Conservation (phyloP, 53 echinoderm and acorn worm genomes). For the Arbacia lixula region DNA sequence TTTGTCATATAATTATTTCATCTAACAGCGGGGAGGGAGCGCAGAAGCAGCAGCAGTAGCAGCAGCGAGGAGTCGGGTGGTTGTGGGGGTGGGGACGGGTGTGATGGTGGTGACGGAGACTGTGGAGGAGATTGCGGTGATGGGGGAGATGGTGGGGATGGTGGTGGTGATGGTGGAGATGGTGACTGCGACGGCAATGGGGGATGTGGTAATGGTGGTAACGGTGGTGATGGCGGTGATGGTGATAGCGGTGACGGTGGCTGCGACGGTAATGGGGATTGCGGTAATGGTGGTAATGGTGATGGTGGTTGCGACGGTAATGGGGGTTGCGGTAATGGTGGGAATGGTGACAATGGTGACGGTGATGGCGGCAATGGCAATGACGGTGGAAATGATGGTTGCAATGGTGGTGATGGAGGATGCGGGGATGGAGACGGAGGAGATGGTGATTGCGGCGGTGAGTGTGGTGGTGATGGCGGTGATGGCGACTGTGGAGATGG, state of each 20-base stretch:
- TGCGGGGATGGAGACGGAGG: background rate
- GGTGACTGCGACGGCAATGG: background rate
- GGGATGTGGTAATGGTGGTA: background rate
- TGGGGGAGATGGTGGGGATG: background rate
- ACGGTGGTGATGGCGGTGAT: background rate
- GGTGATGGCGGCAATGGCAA: background rate
- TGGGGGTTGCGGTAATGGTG: background rate
- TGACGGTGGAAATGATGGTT: background rate
- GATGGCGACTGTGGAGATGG: background rate
- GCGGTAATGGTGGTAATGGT: conserved; percentile 11
- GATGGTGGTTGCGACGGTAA: conserved; percentile 3
- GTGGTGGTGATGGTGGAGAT: conserved; percentile 1
- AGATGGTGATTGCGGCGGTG: background rate
- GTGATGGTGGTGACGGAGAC: background rate
- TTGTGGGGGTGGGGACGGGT: background rate
- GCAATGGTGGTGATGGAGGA: background rate
- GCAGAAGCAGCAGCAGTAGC: background rate
- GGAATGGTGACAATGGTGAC: background rate
- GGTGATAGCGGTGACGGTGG: background rate
- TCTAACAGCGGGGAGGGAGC: conserved; percentile 1
- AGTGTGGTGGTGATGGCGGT: background rate
- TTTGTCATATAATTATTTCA: no score
- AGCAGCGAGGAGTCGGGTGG: background rate
- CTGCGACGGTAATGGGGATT: background rate
- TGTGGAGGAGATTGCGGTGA: background rate